Evolutionary conservation across 2,113 vertebrate genomes (phyloP), one percentile per base, ranked within the genome.

Genomic region (Triplophysa siluroides): DNA sequence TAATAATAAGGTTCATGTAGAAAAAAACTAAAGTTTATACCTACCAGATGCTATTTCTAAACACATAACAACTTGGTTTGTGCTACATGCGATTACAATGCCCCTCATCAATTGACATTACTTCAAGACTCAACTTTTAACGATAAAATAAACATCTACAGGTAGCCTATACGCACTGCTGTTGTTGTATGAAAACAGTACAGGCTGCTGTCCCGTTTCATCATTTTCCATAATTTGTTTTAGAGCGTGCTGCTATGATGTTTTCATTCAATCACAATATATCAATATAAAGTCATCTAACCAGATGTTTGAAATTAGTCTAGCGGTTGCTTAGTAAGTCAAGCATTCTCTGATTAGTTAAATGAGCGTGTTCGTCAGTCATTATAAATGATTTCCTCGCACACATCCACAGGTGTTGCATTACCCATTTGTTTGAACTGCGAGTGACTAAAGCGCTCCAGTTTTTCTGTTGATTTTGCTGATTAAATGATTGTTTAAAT

Each of bases 401-500:
- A 69, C 45, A 41, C 47, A 61, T 62, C 60, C 76, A 82, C 83
- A 80, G 66, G 79, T 81, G 60, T 79, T 77, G 77, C 52, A 62
- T 80, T 82, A 54, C 64, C 56, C 54, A 43, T 80, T 19, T 56
- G 78, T 88, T 83, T 87, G 60, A 81, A 81, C 84, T 86, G 78
- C 78, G 29, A 72, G 73, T 82, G 78, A 83, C 72, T 85, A 77
- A 58, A 85, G 82, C 84, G 81, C 77, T 52, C 77, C 64, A 13
- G 65, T 60, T 81, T 88, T 80, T 83, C 83, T 81, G 75, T 76
- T 84, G 71, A 82, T 84, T 80, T 78, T 82, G 73, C 82, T 85
- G 86, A 82, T 87, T 85, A 69, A 78, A 78, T 82, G 71, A 83
- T 86, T 86, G 80, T 83, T 85, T 64, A 72, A 83, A 72, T 65